Percentiles rank a stretch among this genome's conserved stretches.
These are phyloP conservation scores for Epirrhoe tristata DNA, from an alignment of 2,888 invertebrate genomes.

Conservation along the genomic window DNA sequence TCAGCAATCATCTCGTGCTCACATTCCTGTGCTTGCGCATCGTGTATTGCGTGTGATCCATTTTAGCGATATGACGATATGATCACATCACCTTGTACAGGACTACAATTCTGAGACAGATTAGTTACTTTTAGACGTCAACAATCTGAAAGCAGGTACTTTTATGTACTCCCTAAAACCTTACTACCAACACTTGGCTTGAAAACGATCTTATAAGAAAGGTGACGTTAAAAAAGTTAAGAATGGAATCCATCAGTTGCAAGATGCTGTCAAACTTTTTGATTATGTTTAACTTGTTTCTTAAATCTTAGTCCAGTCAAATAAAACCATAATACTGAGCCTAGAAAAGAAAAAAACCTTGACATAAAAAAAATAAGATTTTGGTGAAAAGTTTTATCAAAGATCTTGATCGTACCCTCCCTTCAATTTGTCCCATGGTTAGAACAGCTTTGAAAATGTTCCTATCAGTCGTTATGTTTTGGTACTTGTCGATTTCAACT, in stretches of 20 bases:
- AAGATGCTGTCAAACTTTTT: too few relatives aligned
- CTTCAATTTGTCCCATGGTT: constrained; percentile 25
- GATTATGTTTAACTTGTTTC: too few relatives aligned
- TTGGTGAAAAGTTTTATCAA: constrained; percentile 1
- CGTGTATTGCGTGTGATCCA: constrained; percentile 23
- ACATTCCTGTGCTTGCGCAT: constrained; percentile 23
- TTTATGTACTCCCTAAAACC: neutral
- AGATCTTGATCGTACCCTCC: constrained; percentile 8
- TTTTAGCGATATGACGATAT: constrained; percentile 16
- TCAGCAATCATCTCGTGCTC: constrained; percentile 16
- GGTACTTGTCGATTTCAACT: constrained; percentile 42
- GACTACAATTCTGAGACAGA: constrained; percentile 7
- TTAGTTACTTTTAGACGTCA: neutral
- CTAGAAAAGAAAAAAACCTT: neutral
- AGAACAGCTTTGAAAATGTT: constrained; percentile 34
- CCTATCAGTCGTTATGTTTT: constrained; percentile 50
- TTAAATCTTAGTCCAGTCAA: too few relatives aligned
- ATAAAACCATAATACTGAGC: neutral
- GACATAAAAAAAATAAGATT: neutral
- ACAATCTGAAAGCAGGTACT: neutral
- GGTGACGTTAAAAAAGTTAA: too few relatives aligned
- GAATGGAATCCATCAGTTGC: too few relatives aligned
- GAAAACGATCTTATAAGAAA: too few relatives aligned
- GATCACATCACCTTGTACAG: constrained; percentile 12
- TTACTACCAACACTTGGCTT: neutral